Base-by-base conservation (phyloP, 92 coral and sea anemone species). In the Virgularia gustaviana region DNA sequence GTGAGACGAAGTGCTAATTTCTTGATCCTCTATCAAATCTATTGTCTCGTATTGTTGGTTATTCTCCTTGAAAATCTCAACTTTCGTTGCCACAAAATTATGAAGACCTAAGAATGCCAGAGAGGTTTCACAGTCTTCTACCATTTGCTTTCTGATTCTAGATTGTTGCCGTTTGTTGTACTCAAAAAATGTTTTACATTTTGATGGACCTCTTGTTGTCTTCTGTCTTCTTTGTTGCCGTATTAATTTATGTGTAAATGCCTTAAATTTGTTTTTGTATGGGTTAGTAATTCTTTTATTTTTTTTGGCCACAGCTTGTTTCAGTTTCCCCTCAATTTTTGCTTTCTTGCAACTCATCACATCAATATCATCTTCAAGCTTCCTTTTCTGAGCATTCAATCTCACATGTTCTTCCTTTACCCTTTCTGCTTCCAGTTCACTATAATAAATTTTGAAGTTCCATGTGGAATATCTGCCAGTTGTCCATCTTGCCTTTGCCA, bases 41-140 rank as follows among this genome's bases (percentile, higher is more conserved):
- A 65, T 23, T 36, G 73, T 65, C 55, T 38, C 73, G 29, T 65
- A 65, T 18, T 65, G 57, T 10, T 68, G 20, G 23, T 58, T 68
- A 60, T 43, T 43, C 20, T 36, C 37, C 24, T 65, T 65, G 45
- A 65, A 65, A 36, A 65, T 57, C 0, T 63, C 71, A 36, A 63
- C 73, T 68, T 68, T 68, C 1, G 60, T 68, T 1, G 75, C 75
- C 4, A 68, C 29, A 24, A 68, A 68, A 42, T 68, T 68, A 27
- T 68, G 58, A 49, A 68, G 75, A 13, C 75, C 75, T 27, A 68
- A 42, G 23, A 68, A 41, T 8, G 75, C 43, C 34, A 45, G 30
- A 16, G 75, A 29, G 24, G 75, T 35, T 30, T 45, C 43, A 43
- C 60, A 68, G 30, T 68, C 75, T 36, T 39, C 53, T 13, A 43